These are phyloP conservation scores for Microcebus murinus DNA, from an alignment of 2,113 vertebrate species.

Conservation along the genomic window DNA sequence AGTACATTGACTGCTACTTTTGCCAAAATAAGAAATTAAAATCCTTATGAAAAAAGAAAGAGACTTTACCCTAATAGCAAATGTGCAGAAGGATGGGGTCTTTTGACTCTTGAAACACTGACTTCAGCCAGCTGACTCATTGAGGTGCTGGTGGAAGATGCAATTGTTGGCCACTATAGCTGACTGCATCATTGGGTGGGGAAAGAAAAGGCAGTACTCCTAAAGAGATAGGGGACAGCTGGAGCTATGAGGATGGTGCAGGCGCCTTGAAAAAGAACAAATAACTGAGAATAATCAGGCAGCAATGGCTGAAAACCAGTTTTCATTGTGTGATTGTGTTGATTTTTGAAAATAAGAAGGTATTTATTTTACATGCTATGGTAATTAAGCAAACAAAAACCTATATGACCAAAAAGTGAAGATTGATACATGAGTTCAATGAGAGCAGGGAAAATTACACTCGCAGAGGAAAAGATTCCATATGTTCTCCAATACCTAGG, in stretches of 20 bases:
- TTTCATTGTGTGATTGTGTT: conserved; percentile 28
- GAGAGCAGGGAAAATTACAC: conserved; percentile 84
- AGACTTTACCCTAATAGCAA: background rate
- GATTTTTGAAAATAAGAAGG: conserved; percentile 67
- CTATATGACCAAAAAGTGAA: conserved; percentile 72
- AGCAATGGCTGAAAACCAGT: background rate
- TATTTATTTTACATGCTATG: conserved; percentile 79
- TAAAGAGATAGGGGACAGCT: background rate
- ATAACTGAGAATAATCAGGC: conserved; percentile 10
- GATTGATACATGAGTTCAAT: conserved; percentile 82
- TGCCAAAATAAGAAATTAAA: background rate
- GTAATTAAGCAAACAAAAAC: conserved; percentile 77
- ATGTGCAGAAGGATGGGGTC: background rate
- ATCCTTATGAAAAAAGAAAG: background rate
- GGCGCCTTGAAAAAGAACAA: conserved; percentile 1
- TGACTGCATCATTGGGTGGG: background rate
- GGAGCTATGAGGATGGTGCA: background rate
- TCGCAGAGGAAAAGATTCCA: conserved; percentile 85
- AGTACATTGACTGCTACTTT: background rate
- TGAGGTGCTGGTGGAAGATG: background rate
- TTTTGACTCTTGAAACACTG: background rate
- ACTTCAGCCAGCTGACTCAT: background rate
- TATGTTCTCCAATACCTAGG: conserved; percentile 88
- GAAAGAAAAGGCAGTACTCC: background rate
- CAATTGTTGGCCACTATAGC: background rate